Evolutionary conservation across 1,140 invertebrate species (phyloP), one percentile per base, ranked within the genome.

Genomic region (Calephelis nemesis): DNA sequence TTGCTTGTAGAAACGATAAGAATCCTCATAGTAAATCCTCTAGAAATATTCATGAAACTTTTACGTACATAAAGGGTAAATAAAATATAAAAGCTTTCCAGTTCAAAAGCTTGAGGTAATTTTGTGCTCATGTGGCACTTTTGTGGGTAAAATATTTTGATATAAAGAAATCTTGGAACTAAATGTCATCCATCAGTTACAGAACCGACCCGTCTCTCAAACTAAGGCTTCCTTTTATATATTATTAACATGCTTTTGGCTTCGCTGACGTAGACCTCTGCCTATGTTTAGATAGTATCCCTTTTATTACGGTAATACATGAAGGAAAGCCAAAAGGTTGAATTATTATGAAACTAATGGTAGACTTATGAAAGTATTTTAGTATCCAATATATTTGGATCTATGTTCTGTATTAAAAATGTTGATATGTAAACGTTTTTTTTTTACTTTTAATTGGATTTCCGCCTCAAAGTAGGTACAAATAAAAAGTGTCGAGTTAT

Each of bases 161-260:
- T 19, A 19, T 54, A 54, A 54, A 54, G 50, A 54, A 19, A 19
- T 9, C 50, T 19, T 54, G 11, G 19, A 19, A 54, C 10, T 19
- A 13, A 54, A 54, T 54, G 50, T 54, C 50, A 54, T 54, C 50
- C 50, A 54, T 54, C 50, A 54, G 50, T 54, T 54, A 4, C 50
- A 54, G 50, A 8, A 30, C 50, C 50, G 50, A 54, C 50, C 50
- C 50, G 19, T 54, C 50, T 54, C 13, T 54, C 50, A 54, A 19
- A 54, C 15, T 54, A 54, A 13, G 50, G 13, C 50, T 54, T 54
- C 15, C 50, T 54, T 54, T 54, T 19, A 54, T 54, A 54, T 54
- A 54, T 30, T 54, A 54, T 54, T 54, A 54, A 54, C 50, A 54
- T 54, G 50, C 50, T 54, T 54, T 54, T 19, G 15, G 50, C 50